These are phyloP conservation scores for Brachypteracias leptosomus DNA, from an alignment of 2,113 vertebrate genomes.

Conservation along the genomic window DNA sequence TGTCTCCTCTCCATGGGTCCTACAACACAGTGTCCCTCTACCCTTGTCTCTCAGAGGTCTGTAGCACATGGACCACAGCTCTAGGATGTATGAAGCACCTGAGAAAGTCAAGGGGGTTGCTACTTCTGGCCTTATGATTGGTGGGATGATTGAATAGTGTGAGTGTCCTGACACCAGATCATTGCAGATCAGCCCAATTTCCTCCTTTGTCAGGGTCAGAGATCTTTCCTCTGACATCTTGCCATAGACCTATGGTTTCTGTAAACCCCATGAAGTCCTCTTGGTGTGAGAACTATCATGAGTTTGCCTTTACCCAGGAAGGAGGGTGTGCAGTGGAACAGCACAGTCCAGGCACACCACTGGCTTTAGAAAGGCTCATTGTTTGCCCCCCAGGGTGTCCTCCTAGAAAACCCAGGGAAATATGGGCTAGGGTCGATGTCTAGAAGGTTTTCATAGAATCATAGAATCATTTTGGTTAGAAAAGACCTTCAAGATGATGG, in stretches of 20 bases:
- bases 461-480: too few species aligned
- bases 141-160: background rate
- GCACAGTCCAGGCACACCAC: background rate
- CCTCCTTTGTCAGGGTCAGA: background rate
- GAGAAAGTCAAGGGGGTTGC: background rate
- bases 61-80: background rate
- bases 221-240: background rate
- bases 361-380: background rate
- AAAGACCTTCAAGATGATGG: too few species aligned
- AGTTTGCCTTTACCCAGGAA: background rate
- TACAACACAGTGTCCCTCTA: background rate
- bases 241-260: background rate
- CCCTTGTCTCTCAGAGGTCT: background rate
- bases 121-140: background rate
- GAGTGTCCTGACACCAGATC: background rate
- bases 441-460: background rate
- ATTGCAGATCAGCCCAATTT: background rate
- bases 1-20: background rate
- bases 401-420: background rate
- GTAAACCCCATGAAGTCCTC: background rate
- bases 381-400: background rate
- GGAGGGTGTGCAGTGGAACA: background rate
- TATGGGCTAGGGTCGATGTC: background rate
- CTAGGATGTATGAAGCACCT: background rate
- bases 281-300: background rate